Percentiles rank a stretch among this genome's conserved stretches.
These are phyloP conservation scores for Cetonia aurata DNA, from an alignment of 2,888 invertebrate genomes.

Conservation along the genomic window DNA sequence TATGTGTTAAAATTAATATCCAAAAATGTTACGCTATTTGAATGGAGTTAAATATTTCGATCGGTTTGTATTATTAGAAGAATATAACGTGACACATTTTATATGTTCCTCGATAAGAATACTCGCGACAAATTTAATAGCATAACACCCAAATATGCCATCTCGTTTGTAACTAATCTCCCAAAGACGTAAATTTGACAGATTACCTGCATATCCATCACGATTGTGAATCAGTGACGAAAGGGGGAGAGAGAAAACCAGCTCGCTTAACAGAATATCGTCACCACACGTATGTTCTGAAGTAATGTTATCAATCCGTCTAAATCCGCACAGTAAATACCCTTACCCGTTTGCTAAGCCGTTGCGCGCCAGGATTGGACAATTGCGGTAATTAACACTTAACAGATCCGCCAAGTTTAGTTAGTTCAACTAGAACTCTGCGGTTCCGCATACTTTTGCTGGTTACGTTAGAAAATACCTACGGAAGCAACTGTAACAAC, in stretches of 20 bases:
- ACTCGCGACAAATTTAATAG: background rate
- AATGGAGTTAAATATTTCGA: no score
- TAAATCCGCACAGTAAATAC: conserved; percentile 28
- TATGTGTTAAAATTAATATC: no score
- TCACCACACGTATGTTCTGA: background rate
- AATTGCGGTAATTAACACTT: conserved; percentile 35
- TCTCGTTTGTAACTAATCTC: conserved; percentile 1
- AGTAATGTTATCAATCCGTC: background rate
- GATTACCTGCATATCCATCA: background rate
- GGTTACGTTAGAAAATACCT: no score
- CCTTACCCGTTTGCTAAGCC: conserved; percentile 15
- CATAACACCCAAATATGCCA: background rate
- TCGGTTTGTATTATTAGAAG: no score
- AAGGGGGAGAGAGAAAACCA: background rate
- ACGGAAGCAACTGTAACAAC: no score
- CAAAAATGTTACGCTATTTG: no score
- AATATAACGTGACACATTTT: conserved; percentile 1
- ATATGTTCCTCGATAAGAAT: background rate
- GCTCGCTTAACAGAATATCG: background rate
- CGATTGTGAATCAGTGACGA: background rate
- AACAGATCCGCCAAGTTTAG: conserved; percentile 12
- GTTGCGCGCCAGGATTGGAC: conserved; percentile 5
- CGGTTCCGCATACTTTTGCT: conserved; percentile 32
- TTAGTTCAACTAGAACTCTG: background rate
- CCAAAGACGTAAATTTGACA: conserved; percentile 10